These are phyloP conservation scores for Pseudococcus viburni DNA, from an alignment of 2,888 invertebrate genomes.

Conservation along the genomic window DNA sequence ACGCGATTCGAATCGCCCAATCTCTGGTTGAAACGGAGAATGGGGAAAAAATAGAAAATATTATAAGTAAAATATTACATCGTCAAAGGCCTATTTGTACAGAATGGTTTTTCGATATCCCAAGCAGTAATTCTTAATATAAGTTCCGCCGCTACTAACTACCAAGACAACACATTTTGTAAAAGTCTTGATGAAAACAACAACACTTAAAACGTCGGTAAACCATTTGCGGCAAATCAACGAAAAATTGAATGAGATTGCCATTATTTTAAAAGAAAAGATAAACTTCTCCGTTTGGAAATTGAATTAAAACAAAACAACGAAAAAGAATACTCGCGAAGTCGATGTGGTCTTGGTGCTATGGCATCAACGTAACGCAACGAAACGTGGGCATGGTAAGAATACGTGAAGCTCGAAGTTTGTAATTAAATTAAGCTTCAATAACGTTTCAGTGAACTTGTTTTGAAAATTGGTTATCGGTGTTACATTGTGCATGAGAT, in stretches of 20 bases:
- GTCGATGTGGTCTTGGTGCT: not conserved
- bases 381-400: not conserved
- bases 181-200: not conserved
- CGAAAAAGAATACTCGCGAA: not conserved
- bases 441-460: conserved; percentile 55
- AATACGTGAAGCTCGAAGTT: conserved; percentile 44
- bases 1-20: too few relatives aligned
- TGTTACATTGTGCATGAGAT: conserved; percentile 47
- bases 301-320: conserved; percentile 33
- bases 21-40: too few relatives aligned
- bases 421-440: conserved; percentile 54
- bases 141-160: too few relatives aligned
- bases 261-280: conserved; percentile 48
- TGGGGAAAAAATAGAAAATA: too few relatives aligned
- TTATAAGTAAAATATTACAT: too few relatives aligned
- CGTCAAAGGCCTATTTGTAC: too few relatives aligned
- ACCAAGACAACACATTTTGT: too few relatives aligned
- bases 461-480: conserved; percentile 26
- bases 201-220: not conserved
- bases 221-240: conserved; percentile 44
- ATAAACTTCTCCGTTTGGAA: conserved; percentile 9
- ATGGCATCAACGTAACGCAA: not conserved
- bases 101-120: too few relatives aligned
- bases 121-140: too few relatives aligned
- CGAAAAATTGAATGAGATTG: conserved; percentile 28